Conservation (phyloP, 2,888 invertebrate genomes). For the Galeopsomyia nigrocyanea region DNA sequence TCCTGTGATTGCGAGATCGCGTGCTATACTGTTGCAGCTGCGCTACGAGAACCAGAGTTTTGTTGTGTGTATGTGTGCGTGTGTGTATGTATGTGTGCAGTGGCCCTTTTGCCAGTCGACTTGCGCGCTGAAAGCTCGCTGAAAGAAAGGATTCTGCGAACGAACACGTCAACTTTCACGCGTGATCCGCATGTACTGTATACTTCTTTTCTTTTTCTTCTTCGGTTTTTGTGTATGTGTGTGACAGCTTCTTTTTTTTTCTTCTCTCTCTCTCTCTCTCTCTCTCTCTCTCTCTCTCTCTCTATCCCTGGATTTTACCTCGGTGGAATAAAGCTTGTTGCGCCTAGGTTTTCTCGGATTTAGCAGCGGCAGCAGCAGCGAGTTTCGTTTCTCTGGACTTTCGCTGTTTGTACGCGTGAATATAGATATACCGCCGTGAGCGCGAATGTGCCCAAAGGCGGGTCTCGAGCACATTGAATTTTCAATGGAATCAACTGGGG, state of each 20-base stretch:
- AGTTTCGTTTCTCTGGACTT: too few species aligned
- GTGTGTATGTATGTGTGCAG: slow-evolving; percentile 27
- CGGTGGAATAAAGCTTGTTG: background rate
- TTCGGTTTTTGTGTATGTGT: background rate
- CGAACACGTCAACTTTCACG: slow-evolving; percentile 8
- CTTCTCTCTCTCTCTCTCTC: background rate
- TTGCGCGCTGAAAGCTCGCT: slow-evolving; percentile 49
- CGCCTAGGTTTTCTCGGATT: background rate
- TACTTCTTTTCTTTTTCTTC: background rate
- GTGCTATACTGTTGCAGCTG: slow-evolving; percentile 52
- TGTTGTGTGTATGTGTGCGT: slow-evolving; percentile 17
- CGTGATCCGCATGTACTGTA: background rate
- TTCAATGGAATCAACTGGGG: too few species aligned
- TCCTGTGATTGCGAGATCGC: slow-evolving; percentile 65
- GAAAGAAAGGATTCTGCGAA: slow-evolving; percentile 52
- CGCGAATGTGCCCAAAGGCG: too few species aligned
- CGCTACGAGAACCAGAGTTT: slow-evolving; percentile 2
- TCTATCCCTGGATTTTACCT: background rate
- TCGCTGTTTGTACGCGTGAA: too few species aligned
- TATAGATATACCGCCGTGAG: too few species aligned
- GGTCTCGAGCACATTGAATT: too few species aligned
- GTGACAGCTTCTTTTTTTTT: background rate
- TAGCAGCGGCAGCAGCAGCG: too few species aligned
- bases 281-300: background rate
- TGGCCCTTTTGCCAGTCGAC: slow-evolving; percentile 53